phyloP scores from a whole-genome alignment of 2,113 vertebrate genomes.

The Cyprinodon tularosa region DNA sequence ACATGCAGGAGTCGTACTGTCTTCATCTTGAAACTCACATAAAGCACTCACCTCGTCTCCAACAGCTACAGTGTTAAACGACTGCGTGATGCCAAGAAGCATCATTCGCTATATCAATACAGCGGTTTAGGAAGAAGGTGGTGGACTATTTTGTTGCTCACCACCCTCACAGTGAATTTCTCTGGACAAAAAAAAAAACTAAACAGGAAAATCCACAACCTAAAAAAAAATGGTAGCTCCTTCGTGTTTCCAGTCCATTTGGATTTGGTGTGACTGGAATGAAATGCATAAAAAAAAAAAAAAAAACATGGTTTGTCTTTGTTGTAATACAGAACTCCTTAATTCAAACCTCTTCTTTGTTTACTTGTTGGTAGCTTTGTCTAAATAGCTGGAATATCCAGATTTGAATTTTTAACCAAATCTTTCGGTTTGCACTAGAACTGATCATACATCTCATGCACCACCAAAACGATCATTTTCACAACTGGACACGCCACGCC shows the following conservation, averaged over 20 bases:
- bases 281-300: slow-evolving; percentile 29
- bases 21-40: slow-evolving; percentile 28
- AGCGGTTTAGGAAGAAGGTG: slow-evolving; percentile 32
- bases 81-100: slow-evolving; percentile 37
- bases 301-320: slow-evolving; percentile 21
- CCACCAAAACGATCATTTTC: slow-evolving; percentile 59
- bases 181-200: slow-evolving; percentile 38
- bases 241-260: slow-evolving; percentile 40
- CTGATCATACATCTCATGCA: slow-evolving; percentile 49
- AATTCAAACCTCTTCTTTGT: slow-evolving; percentile 64
- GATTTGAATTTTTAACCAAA: slow-evolving; percentile 42
- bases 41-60: slow-evolving; percentile 36
- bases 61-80: slow-evolving; percentile 15
- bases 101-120: slow-evolving; percentile 14
- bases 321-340: slow-evolving; percentile 23
- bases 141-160: slow-evolving; percentile 15
- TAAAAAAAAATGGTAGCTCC: slow-evolving; percentile 47
- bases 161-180: slow-evolving; percentile 8
- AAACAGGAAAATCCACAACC: slow-evolving; percentile 27
- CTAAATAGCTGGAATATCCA: slow-evolving; percentile 64
- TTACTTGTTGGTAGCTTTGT: slow-evolving; percentile 60
- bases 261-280: slow-evolving; percentile 60
- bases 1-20: slow-evolving; percentile 21
- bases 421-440: slow-evolving; percentile 73
- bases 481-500: slow-evolving; percentile 55